These are phyloP conservation scores for Montipora sp. DNA, from an alignment of 64 coral and sea anemone species.

Conservation along the genomic window DNA sequence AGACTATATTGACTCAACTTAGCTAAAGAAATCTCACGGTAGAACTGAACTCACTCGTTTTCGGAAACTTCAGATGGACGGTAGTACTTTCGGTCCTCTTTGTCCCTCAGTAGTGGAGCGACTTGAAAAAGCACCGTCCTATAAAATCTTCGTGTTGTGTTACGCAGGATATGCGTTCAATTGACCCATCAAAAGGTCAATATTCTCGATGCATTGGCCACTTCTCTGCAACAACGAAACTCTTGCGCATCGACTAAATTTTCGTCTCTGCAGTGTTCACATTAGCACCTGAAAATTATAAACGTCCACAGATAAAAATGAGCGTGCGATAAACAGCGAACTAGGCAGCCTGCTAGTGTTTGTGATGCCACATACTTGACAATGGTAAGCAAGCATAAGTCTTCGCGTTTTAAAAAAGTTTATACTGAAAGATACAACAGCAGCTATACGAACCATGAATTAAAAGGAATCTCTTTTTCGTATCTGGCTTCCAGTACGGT, in stretches of 20 bases:
- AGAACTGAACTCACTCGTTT: too few relatives aligned
- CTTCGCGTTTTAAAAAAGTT: neutral
- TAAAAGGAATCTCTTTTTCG: slow-evolving; percentile 28
- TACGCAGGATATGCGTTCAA: slow-evolving; percentile 46
- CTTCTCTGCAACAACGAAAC: slow-evolving; percentile 65
- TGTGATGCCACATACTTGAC: neutral
- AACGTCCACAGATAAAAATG: neutral
- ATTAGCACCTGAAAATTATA: slow-evolving; percentile 55
- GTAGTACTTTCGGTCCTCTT: neutral
- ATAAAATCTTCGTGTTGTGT: slow-evolving; percentile 57
- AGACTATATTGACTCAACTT: too few relatives aligned
- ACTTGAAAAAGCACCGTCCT: slow-evolving; percentile 43
- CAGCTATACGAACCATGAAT: neutral
- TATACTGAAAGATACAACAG: neutral
- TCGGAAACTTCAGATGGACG: too few relatives aligned
- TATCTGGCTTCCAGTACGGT: neutral
- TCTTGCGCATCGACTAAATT: slow-evolving; percentile 44
- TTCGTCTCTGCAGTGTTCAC: slow-evolving; percentile 38
- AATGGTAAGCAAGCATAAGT: neutral
- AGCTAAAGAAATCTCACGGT: too few relatives aligned
- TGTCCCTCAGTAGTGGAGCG: slow-evolving; percentile 11
- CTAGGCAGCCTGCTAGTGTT: neutral
- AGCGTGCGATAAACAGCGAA: neutral
- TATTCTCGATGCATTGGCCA: neutral
- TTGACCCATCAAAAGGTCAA: slow-evolving; percentile 64